Conservation (phyloP, 2,888 invertebrate genomes). For the Trichogramma dendrolimi region DNA sequence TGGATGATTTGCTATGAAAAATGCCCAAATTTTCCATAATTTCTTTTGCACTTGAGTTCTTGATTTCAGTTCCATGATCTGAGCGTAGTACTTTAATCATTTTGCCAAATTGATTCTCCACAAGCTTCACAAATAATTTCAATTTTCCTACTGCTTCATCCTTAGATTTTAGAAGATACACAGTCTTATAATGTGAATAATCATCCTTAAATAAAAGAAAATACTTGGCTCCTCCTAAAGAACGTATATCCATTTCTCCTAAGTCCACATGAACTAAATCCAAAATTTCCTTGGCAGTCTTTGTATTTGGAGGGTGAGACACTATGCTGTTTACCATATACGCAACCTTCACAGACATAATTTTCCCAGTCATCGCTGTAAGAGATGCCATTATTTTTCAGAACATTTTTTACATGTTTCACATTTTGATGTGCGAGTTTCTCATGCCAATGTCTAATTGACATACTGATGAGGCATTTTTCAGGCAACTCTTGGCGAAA, state of each 20-base stretch:
- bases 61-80: conserved; percentile 39
- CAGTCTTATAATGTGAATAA: background rate
- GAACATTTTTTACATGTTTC: conserved; percentile 30
- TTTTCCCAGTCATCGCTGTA: conserved; percentile 37
- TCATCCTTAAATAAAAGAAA: conserved; percentile 12
- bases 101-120: conserved; percentile 1
- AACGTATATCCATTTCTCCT: conserved; percentile 2
- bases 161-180: conserved; percentile 10
- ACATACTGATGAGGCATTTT: conserved; percentile 21
- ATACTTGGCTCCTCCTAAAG: conserved; percentile 2
- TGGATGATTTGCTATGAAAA: conserved; percentile 29
- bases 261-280: too few species aligned
- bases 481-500: conserved; percentile 28
- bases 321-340: conserved; percentile 36
- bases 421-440: conserved; percentile 37
- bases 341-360: conserved; percentile 34
- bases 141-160: background rate
- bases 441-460: conserved; percentile 37
- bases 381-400: conserved; percentile 29
- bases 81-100: conserved; percentile 23
- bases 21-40: conserved; percentile 36
- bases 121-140: background rate
- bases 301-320: too few species aligned
- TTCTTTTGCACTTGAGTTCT: conserved; percentile 32
- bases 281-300: background rate